Evolutionary conservation across 2,113 vertebrate genomes (phyloP).

Genomic region (Brachionichthys hirsutus): DNA sequence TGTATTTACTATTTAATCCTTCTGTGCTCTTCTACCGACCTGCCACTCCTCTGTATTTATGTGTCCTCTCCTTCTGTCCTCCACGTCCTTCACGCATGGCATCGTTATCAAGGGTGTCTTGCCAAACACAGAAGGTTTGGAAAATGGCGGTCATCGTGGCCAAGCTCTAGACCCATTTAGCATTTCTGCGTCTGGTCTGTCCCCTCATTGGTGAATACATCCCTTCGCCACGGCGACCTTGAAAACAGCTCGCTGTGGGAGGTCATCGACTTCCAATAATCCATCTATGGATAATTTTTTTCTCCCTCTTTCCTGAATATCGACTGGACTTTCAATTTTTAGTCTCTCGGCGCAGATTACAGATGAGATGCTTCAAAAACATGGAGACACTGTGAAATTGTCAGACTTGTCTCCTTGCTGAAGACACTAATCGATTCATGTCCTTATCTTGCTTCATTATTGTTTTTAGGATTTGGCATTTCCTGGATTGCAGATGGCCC

Average conservation of each 20-base stretch:
- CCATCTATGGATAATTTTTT: constrained; percentile 16
- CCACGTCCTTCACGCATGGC: constrained; percentile 15
- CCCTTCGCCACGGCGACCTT: constrained; percentile 44
- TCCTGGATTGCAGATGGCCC: too few relatives aligned
- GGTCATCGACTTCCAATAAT: constrained; percentile 58
- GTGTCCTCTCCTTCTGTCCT: constrained; percentile 3
- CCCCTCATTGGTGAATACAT: constrained; percentile 25
- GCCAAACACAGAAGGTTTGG: constrained; percentile 9
- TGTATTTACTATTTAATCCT: constrained; percentile 12
- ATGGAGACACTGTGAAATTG: background rate
- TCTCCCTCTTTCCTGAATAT: background rate
- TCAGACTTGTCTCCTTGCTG: background rate
- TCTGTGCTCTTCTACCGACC: background rate
- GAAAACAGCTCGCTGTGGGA: constrained; percentile 31
- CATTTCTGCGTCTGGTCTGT: background rate
- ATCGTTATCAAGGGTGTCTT: constrained; percentile 3
- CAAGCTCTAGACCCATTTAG: background rate
- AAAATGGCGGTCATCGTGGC: constrained; percentile 5
- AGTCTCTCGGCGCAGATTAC: background rate
- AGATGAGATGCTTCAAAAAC: background rate
- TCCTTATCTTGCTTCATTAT: too few relatives aligned
- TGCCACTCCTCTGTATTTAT: constrained; percentile 17
- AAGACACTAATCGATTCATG: too few relatives aligned
- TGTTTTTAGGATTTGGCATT: too few relatives aligned
- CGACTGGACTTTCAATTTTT: constrained; percentile 26